These are phyloP conservation scores for Rynchops niger DNA, from an alignment of 2,113 vertebrate genomes.

Conservation along the genomic window DNA sequence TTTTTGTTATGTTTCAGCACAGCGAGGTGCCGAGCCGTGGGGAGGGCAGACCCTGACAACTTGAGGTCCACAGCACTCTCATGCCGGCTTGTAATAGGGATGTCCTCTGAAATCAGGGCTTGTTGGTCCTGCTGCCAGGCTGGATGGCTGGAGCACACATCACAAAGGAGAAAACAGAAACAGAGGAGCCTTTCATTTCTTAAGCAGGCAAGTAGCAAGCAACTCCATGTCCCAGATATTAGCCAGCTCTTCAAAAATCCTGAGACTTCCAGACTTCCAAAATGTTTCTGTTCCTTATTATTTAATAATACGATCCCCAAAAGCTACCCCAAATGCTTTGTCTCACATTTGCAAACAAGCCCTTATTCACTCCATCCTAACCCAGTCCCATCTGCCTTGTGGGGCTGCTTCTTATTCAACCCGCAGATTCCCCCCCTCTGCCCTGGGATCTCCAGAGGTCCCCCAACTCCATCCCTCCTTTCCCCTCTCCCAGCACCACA, in stretches of 20 bases:
- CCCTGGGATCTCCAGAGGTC: neutral
- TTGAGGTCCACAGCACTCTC: neutral
- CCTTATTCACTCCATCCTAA: neutral
- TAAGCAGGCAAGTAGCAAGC: neutral
- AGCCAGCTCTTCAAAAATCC: neutral
- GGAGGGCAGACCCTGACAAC: neutral
- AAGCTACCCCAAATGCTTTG: neutral
- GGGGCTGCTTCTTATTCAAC: neutral
- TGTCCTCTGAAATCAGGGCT: neutral
- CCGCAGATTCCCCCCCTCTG: neutral
- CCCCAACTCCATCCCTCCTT: neutral
- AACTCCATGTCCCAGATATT: neutral
- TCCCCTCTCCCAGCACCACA: neutral
- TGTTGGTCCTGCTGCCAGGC: neutral
- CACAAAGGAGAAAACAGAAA: neutral
- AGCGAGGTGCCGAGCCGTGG: fast-evolving
- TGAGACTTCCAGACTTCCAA: neutral
- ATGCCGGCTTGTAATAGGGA: neutral
- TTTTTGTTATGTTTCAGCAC: neutral
- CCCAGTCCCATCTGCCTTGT: neutral
- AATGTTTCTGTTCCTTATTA: neutral
- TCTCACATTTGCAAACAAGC: neutral
- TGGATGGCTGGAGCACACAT: neutral
- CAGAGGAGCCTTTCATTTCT: neutral
- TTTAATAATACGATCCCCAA: neutral